Evolutionary conservation across 2,888 invertebrate genomes (phyloP).

Genomic region (Cephus pygmeus): DNA sequence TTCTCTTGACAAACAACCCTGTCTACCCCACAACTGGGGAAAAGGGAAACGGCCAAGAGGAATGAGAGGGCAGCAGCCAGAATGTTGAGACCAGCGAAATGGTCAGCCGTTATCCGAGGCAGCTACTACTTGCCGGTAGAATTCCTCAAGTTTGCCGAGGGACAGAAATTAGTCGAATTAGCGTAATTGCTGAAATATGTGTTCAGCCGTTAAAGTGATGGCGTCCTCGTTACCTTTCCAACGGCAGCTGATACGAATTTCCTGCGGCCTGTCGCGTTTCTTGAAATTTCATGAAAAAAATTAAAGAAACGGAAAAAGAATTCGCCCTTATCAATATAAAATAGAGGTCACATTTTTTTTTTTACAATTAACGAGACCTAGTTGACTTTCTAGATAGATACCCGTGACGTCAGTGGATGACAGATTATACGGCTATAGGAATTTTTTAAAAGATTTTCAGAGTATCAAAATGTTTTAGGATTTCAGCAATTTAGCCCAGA

Average conservation of each 20-base stretch:
- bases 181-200: constrained; percentile 46
- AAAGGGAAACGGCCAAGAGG: constrained; percentile 1
- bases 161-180: constrained; percentile 44
- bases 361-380: background rate
- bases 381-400: background rate
- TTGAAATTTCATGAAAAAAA: background rate
- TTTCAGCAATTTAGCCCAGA: background rate
- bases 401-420: background rate
- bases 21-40: background rate
- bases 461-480: background rate
- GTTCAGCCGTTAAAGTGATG: constrained; percentile 44
- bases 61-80: background rate
- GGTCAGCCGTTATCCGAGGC: constrained; percentile 12
- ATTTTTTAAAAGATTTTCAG: background rate
- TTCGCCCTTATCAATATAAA: background rate
- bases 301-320: background rate
- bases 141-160: constrained; percentile 45
- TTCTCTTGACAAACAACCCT: constrained; percentile 45
- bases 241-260: constrained; percentile 6
- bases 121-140: constrained; percentile 14
- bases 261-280: background rate
- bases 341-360: background rate
- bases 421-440: background rate
- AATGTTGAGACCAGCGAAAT: constrained; percentile 2
- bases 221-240: constrained; percentile 21